Percentiles rank a stretch among this genome's conserved stretches.
Evolutionary conservation across 2,113 vertebrate genomes (phyloP).

Genomic region (Trichomycterus rosablanca): DNA sequence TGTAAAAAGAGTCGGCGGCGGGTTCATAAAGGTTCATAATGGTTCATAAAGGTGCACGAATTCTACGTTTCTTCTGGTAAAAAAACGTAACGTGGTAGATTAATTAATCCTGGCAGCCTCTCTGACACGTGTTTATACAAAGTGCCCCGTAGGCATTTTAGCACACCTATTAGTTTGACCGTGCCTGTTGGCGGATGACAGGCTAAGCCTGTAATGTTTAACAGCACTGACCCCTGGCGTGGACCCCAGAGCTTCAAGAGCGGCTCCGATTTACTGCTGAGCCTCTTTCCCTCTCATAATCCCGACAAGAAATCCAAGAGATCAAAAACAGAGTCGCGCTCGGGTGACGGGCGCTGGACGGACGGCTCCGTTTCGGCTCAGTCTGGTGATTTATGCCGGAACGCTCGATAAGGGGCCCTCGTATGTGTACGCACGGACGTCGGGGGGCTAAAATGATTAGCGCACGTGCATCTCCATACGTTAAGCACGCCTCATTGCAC

Average conservation of each 20-base stretch:
- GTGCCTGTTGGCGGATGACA: too few species aligned
- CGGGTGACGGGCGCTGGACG: not conserved
- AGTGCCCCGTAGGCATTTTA: too few species aligned
- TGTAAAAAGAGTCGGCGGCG: too few species aligned
- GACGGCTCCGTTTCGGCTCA: conserved; percentile 5
- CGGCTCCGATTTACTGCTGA: too few species aligned
- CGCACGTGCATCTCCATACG: conserved; percentile 3
- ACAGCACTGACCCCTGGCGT: conserved; percentile 53
- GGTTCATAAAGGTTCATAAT: too few species aligned
- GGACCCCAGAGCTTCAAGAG: conserved; percentile 45
- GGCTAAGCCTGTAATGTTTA: conserved; percentile 57
- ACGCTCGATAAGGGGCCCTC: not conserved
- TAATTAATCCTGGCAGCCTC: too few species aligned
- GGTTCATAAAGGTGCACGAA: too few species aligned
- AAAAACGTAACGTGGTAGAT: too few species aligned
- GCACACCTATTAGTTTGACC: too few species aligned
- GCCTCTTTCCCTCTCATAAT: not conserved
- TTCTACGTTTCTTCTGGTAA: too few species aligned
- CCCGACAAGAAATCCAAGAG: not conserved
- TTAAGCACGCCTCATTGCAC: not conserved
- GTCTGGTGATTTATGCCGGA: too few species aligned
- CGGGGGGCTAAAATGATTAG: not conserved
- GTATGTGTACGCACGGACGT: conserved; percentile 1
- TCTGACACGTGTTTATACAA: too few species aligned
- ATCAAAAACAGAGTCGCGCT: not conserved